A percentile compares a stretch with the other conserved stretches of the same genome.
Evolutionary conservation across 2,113 vertebrate species (phyloP).

Genomic region (Zingel zingel): DNA sequence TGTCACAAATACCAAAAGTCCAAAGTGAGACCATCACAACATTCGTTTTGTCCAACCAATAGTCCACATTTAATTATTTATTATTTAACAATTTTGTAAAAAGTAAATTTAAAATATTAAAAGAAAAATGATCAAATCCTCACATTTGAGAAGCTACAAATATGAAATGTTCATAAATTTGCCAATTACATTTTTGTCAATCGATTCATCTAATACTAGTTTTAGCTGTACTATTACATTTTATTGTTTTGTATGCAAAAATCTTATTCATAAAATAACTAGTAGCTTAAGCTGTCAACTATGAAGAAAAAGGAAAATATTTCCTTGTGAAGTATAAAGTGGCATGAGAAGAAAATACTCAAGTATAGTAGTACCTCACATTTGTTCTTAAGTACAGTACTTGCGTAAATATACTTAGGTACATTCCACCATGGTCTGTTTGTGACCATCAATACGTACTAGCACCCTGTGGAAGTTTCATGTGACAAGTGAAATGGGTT

Average conservation of each 20-base stretch:
- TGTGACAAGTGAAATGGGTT: background rate
- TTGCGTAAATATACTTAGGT: background rate
- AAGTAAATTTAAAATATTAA: too few species aligned
- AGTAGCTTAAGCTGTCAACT: background rate
- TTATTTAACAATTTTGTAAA: too few species aligned
- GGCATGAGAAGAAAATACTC: background rate
- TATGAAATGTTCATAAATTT: background rate
- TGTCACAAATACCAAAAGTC: too few species aligned
- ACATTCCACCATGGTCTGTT: background rate
- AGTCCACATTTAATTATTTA: too few species aligned
- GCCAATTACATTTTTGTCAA: background rate
- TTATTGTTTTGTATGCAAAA: background rate
- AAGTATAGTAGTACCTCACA: background rate
- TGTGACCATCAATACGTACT: background rate
- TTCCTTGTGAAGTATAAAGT: background rate
- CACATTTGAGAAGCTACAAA: background rate
- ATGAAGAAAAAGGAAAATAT: background rate
- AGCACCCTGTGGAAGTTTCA: background rate
- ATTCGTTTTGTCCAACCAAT: too few species aligned
- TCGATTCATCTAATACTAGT: background rate
- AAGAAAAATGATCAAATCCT: too few species aligned
- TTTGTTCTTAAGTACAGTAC: background rate
- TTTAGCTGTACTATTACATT: background rate
- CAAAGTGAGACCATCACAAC: too few species aligned
- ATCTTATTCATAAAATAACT: background rate